These are phyloP conservation scores for Agraylea sexmaculata DNA, from an alignment of 1,140 invertebrate genomes.

Conservation along the genomic window DNA sequence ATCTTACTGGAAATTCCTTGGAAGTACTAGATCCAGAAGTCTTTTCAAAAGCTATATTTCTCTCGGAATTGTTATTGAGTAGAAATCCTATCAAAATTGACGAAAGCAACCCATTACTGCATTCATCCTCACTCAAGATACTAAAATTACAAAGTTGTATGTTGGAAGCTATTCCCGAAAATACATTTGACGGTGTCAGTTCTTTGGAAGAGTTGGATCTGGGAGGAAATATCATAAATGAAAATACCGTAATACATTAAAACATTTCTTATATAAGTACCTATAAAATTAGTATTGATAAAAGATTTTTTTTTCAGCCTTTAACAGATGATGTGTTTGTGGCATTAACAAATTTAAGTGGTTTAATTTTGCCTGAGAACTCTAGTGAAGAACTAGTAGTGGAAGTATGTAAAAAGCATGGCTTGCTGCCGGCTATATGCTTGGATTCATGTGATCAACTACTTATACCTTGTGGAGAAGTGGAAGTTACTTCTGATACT, in stretches of 20 bases:
- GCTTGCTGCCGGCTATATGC: conserved; percentile 9
- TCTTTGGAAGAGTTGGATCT: conserved; percentile 34
- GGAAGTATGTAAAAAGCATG: conserved; percentile 13
- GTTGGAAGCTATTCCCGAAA: conserved; percentile 26
- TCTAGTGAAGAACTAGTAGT: conserved; percentile 1
- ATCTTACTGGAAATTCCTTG: conserved; percentile 41
- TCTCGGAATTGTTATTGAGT: conserved; percentile 37
- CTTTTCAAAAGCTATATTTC: conserved; percentile 33
- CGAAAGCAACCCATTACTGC: conserved; percentile 25
- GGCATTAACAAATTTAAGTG: conserved; percentile 14
- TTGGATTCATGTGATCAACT: conserved; percentile 7
- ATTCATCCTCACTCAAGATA: conserved; percentile 24
- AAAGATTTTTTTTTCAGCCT: conserved; percentile 11
- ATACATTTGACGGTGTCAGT: conserved; percentile 27
- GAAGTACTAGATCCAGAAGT: conserved; percentile 37
- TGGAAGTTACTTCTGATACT: too few species aligned
- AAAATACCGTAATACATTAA: conserved; percentile 16
- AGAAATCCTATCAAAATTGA: conserved; percentile 38
- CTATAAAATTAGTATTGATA: neutral
- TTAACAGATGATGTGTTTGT: conserved; percentile 11
- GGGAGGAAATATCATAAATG: conserved; percentile 34
- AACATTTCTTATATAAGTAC: too few species aligned
- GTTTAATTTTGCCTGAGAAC: conserved; percentile 12
- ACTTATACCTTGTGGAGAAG: too few species aligned
- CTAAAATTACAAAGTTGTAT: conserved; percentile 27